A percentile compares a stretch with the other conserved stretches of the same genome.
phyloP scores from a whole-genome alignment of 2,888 invertebrate species.

The Metopia argyrocephala region DNA sequence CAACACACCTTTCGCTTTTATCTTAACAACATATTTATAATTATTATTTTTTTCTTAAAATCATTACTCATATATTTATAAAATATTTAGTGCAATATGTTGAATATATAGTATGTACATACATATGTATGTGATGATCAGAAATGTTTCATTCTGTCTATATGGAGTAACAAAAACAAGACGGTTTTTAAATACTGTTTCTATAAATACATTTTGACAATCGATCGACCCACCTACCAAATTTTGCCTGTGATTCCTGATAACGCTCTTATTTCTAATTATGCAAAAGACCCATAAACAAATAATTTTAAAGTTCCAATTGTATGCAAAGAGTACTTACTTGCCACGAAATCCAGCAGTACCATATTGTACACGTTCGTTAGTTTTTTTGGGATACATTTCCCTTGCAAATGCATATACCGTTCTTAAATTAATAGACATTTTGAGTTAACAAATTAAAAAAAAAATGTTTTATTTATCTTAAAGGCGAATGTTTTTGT shows the following conservation, averaged over 20 bases:
- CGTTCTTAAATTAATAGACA: conserved; percentile 77
- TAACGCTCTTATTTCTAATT: conserved; percentile 4
- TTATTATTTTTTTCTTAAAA: conserved; percentile 30
- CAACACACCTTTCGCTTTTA: conserved; percentile 2
- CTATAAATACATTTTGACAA: conserved; percentile 47
- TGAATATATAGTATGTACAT: not conserved
- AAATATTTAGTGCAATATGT: not conserved
- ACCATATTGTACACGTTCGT: conserved; percentile 87
- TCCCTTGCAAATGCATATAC: conserved; percentile 88
- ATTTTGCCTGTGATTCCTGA: not conserved
- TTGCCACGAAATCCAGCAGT: conserved; percentile 91
- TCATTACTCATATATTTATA: conserved; percentile 38
- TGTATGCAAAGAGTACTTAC: conserved; percentile 67
- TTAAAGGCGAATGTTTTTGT: not conserved
- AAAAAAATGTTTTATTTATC: not conserved
- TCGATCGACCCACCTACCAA: not conserved
- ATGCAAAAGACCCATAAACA: not conserved
- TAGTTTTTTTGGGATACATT: conserved; percentile 86
- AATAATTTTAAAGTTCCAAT: not conserved
- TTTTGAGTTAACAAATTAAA: conserved; percentile 13
- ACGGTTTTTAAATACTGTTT: conserved; percentile 1
- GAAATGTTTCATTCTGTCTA: conserved; percentile 7
- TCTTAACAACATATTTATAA: not conserved
- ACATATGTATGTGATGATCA: not conserved
- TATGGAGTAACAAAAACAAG: conserved; percentile 9